phyloP scores from a whole-genome alignment of 64 coral and sea anemone species.

The Montipora foliosa region DNA sequence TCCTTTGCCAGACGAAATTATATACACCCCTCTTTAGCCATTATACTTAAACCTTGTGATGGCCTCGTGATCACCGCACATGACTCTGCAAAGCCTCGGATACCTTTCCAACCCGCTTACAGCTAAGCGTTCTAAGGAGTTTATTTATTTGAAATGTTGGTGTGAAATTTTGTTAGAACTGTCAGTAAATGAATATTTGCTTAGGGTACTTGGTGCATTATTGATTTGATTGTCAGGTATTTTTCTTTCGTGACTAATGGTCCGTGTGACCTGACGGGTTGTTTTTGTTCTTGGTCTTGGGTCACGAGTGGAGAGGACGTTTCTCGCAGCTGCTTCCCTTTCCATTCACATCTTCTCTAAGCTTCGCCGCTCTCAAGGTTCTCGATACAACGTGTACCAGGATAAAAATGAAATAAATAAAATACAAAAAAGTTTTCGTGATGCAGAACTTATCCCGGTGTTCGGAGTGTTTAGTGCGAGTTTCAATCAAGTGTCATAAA shows the following conservation, averaged over 20 bases:
- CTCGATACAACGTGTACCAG: too few relatives aligned
- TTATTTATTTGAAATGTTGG: not conserved
- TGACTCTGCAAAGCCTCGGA: not conserved
- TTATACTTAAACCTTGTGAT: not conserved
- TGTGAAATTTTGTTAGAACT: not conserved
- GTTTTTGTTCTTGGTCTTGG: too few relatives aligned
- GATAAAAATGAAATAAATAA: too few relatives aligned
- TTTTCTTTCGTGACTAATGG: slow-evolving; percentile 1
- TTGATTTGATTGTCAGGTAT: slow-evolving; percentile 19
- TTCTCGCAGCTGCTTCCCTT: too few relatives aligned
- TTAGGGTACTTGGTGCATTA: not conserved
- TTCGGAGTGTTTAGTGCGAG: too few relatives aligned
- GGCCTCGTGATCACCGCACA: slow-evolving; percentile 1
- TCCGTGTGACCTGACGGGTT: not conserved
- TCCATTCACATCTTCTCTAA: too few relatives aligned
- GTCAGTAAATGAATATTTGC: not conserved
- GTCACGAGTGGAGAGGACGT: too few relatives aligned
- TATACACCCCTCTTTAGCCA: not conserved
- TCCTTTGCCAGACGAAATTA: not conserved
- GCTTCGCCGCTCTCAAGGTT: too few relatives aligned
- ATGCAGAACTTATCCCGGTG: too few relatives aligned
- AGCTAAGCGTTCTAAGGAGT: not conserved
- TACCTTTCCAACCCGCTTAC: not conserved
- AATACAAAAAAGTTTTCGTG: too few relatives aligned
- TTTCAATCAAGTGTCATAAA: too few relatives aligned